These are phyloP conservation scores for Pediacus dermestoides DNA, from an alignment of 2,888 invertebrate genomes.

Conservation along the genomic window DNA sequence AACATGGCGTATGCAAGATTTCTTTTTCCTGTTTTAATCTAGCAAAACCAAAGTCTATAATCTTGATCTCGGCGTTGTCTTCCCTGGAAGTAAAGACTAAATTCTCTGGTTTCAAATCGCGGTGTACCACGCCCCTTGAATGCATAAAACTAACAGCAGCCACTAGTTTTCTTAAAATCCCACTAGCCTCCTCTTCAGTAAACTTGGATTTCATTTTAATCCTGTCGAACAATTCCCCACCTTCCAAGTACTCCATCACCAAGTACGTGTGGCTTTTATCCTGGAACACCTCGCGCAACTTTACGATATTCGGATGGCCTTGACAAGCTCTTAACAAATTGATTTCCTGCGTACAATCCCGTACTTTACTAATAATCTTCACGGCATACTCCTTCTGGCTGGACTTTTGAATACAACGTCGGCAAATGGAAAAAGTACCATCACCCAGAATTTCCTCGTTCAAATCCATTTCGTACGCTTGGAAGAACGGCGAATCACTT, in stretches of 20 bases:
- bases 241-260: conserved; percentile 79
- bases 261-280: conserved; percentile 84
- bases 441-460: conserved; percentile 74
- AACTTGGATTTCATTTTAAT: conserved; percentile 65
- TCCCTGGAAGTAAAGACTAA: conserved; percentile 62
- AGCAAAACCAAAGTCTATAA: conserved; percentile 97
- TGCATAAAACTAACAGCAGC: conserved; percentile 85
- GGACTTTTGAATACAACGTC: conserved; percentile 68
- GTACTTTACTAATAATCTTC: conserved; percentile 72
- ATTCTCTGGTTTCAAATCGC: conserved; percentile 93
- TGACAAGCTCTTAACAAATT: conserved; percentile 78
- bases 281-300: conserved; percentile 76
- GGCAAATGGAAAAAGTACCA: conserved; percentile 85
- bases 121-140: conserved; percentile 77
- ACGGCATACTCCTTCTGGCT: conserved; percentile 75
- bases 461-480: conserved; percentile 73
- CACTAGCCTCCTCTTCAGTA: conserved; percentile 75
- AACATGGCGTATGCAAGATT: conserved; percentile 80
- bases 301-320: conserved; percentile 84
- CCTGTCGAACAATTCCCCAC: conserved; percentile 75
- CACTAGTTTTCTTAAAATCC: conserved; percentile 77
- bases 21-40: conserved; percentile 64
- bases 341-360: conserved; percentile 71
- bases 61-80: conserved; percentile 64
- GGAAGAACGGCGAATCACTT: conserved; percentile 77